Evolutionary conservation across 2,113 vertebrate genomes (phyloP).

Genomic region (Lepus europaeus): DNA sequence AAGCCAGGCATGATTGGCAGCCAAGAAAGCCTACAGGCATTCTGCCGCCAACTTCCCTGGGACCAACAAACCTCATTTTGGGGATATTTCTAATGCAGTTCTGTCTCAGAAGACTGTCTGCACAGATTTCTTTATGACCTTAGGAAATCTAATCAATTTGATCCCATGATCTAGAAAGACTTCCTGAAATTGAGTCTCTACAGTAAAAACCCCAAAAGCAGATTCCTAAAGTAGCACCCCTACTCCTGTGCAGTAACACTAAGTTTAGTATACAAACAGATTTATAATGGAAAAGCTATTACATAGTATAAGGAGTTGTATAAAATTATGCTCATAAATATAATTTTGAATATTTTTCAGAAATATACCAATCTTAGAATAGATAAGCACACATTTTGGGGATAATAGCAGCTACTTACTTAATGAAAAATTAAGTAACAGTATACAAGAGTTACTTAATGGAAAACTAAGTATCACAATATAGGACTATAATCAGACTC

Average conservation of each 20-base stretch:
- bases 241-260: not conserved
- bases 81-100: not conserved
- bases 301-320: not conserved
- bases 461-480: not conserved
- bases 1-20: not conserved
- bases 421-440: not conserved
- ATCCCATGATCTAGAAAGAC: not conserved
- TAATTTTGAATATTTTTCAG: conserved; percentile 22
- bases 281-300: not conserved
- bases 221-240: not conserved
- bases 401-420: not conserved
- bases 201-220: conserved; percentile 12
- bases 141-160: not conserved
- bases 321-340: not conserved
- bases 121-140: not conserved
- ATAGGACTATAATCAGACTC: not conserved
- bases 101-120: not conserved
- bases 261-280: not conserved
- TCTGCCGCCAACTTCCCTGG: not conserved
- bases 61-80: not conserved
- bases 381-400: not conserved
- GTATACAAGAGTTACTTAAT: no score
- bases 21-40: not conserved
- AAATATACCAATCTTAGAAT: not conserved
- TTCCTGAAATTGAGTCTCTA: not conserved